Evolutionary conservation across 2,888 invertebrate genomes (phyloP), one percentile per base, ranked within the genome.

Genomic region (Dastarcus helophoroides): DNA sequence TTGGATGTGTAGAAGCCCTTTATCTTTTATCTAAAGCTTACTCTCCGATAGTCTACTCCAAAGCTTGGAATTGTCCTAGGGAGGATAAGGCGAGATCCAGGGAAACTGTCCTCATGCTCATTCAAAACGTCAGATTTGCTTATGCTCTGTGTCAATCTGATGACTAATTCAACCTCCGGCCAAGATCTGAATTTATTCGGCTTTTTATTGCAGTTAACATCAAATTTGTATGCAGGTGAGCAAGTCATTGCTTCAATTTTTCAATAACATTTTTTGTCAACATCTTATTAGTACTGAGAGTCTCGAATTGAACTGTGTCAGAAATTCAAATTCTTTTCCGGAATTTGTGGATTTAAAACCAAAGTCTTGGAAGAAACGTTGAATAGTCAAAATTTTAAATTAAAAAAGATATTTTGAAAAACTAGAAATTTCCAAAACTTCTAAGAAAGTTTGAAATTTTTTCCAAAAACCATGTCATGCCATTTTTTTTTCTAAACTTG

Each of bases 1-100:
- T 65, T 47, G 80, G 81, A 1, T 76, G 73, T 48, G 68, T 73
- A 45, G 73, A 82, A 56, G 71, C 83, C 0, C 61, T 90, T 2
- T 71, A 71, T 44, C 53, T 67, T 3, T 58, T 89, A 17, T 76
- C 79, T 26, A 68, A 66, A 27, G 62, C 62, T 12, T 88, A 77
- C 60, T 67, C 74, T 0, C 78, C 82, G 2, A 77, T 77, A 42
- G 59, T 70, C 11, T 78, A 81, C 51, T 61, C 67, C 5, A 67
- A 66, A 11, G 72, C 80, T 0, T 89, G 84, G 75, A 67, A 69
- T 37, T 76, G 73, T 49, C 38, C 42, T 31, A 29, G 14, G 9
- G 13, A 26, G 19, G 16, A 34, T 3, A 41, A 29, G 15, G 37
- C 29, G n/a, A n/a, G n/a, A n/a, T n/a, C 15, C 11, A 8, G 4